A percentile compares a stretch with the other conserved stretches of the same genome.
Conservation (phyloP, 2,888 invertebrate genomes). For the Lepeophtheirus nordmannii region DNA sequence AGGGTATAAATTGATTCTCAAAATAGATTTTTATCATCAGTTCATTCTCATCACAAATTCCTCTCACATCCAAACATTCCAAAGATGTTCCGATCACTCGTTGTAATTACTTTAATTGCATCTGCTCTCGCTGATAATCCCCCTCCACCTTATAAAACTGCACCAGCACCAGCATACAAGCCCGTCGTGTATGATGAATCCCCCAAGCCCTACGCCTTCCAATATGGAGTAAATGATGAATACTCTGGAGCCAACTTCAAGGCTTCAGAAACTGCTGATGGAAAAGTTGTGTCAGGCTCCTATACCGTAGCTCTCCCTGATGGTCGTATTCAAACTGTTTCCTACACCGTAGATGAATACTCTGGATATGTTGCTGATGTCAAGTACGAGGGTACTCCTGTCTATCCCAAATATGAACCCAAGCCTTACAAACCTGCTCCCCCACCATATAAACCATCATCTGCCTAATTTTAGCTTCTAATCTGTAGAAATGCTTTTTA, state of each 20-base stretch:
- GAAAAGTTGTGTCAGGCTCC: not conserved
- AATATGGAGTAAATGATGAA: not conserved
- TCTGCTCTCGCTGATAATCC: not conserved
- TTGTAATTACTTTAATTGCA: not conserved
- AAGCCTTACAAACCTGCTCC: not conserved
- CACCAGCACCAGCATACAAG: not conserved
- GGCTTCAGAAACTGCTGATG: not conserved
- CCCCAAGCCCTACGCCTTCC: not conserved
- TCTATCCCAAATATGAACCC: slow-evolving; percentile 1
- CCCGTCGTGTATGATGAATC: not conserved
- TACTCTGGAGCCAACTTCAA: slow-evolving; percentile 5
- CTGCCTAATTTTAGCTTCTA: not conserved
- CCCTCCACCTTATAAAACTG: not conserved
- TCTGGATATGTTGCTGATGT: slow-evolving; percentile 5
- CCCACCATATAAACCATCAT: not conserved
- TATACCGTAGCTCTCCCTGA: not conserved
- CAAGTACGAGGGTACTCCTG: slow-evolving; percentile 1
- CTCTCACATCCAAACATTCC: no score
- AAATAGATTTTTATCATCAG: no score
- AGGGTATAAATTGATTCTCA: no score
- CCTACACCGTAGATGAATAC: not conserved
- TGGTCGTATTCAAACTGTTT: not conserved
- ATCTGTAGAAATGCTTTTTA: no score
- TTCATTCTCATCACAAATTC: no score
- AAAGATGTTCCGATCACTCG: not conserved